Evolutionary conservation across 1,140 invertebrate genomes (phyloP).

Genomic region (Ectropis grisescens): DNA sequence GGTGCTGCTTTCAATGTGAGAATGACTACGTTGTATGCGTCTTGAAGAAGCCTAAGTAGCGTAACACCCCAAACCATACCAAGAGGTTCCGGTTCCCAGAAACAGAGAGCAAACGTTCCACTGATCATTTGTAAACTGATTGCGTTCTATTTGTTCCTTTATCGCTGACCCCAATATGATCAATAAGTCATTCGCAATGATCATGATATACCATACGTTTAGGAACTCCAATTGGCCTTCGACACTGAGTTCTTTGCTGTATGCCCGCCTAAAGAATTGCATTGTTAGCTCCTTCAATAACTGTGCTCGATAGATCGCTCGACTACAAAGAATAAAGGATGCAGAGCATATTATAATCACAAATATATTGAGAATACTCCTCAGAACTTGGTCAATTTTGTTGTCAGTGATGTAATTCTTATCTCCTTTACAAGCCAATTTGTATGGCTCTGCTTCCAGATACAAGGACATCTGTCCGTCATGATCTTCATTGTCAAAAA

Average conservation of each 20-base stretch:
- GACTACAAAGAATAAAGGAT: conserved; percentile 88
- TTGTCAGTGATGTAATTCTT: conserved; percentile 81
- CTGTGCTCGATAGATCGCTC: conserved; percentile 92
- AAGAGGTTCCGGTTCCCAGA: conserved; percentile 95
- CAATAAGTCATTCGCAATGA: conserved; percentile 95
- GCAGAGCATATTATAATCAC: conserved; percentile 89
- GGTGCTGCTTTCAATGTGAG: conserved; percentile 93
- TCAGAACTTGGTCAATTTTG: conserved; percentile 78
- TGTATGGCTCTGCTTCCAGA: conserved; percentile 82
- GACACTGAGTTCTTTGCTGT: conserved; percentile 80
- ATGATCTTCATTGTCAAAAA: conserved; percentile 92
- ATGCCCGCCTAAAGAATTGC: conserved; percentile 83
- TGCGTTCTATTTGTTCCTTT: conserved; percentile 94
- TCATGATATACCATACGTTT: conserved; percentile 98
- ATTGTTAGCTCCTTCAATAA: conserved; percentile 87
- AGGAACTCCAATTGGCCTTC: conserved; percentile 92
- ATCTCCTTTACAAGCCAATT: conserved; percentile 86
- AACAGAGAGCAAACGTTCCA: conserved; percentile 97
- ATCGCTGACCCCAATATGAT: conserved; percentile 94
- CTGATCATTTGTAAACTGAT: conserved; percentile 86
- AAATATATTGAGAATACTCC: conserved; percentile 88
- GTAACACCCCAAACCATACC: conserved; percentile 96
- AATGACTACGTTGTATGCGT: conserved; percentile 99
- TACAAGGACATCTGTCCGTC: conserved; percentile 94
- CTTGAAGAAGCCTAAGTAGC: conserved; percentile 97